Evolutionary conservation across 2,888 invertebrate species (phyloP).

Genomic region (Saturnia pavonia): DNA sequence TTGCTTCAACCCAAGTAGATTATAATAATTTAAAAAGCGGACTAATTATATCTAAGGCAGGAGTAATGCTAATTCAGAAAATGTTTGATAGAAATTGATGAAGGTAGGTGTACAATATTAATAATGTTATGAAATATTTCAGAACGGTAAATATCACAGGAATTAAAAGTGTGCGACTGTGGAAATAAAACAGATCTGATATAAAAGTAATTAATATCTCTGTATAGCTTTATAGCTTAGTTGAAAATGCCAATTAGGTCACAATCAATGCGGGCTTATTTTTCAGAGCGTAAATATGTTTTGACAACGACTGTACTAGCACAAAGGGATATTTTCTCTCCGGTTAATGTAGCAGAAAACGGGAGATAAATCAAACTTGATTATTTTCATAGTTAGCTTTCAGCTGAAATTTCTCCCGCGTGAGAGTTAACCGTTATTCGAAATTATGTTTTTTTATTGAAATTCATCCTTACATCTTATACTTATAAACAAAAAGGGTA

Average conservation of each 20-base stretch:
- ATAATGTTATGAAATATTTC: neutral
- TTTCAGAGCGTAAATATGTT: constrained; percentile 1
- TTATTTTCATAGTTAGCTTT: constrained; percentile 12
- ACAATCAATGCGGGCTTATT: neutral
- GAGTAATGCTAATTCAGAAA: neutral
- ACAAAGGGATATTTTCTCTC: constrained; percentile 21
- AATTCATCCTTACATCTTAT: neutral
- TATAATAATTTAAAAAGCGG: too few relatives aligned
- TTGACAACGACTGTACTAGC: constrained; percentile 12
- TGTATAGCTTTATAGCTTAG: neutral
- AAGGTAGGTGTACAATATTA: neutral
- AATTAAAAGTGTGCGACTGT: neutral
- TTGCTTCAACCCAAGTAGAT: too few relatives aligned
- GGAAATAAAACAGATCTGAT: neutral
- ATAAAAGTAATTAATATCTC: neutral
- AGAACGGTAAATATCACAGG: neutral
- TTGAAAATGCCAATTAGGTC: neutral
- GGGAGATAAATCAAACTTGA: constrained; percentile 15
- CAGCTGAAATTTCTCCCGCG: neutral
- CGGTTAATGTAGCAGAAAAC: constrained; percentile 25
- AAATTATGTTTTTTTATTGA: neutral
- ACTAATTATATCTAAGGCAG: too few relatives aligned
- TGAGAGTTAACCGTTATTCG: neutral
- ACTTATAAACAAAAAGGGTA: neutral
- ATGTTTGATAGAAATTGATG: neutral